phyloP scores from a whole-genome alignment of 37 sponge, comb jelly and placozoan species.

The Tethya wilhelma region DNA sequence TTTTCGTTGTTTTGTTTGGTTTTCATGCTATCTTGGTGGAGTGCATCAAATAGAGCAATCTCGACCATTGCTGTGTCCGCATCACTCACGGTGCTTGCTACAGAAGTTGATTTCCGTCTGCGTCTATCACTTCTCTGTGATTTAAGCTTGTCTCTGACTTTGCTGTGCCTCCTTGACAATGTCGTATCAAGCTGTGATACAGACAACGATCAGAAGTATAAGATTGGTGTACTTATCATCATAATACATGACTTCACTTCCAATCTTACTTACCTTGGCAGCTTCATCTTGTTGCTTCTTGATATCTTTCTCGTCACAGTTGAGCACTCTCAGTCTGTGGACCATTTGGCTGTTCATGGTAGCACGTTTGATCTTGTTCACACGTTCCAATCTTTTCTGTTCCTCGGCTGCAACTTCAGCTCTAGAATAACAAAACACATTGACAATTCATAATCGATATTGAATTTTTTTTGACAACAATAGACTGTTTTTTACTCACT shows the following conservation, averaged over 20 bases:
- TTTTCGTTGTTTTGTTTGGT: neutral
- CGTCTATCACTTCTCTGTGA: neutral
- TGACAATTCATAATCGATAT: no score
- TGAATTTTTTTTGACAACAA: neutral
- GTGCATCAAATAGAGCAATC: neutral
- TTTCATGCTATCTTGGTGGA: neutral
- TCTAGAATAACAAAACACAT: neutral
- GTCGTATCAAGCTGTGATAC: neutral
- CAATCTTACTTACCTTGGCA: neutral
- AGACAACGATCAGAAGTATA: neutral
- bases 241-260: neutral
- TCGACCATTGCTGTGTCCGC: neutral
- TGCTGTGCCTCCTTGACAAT: neutral
- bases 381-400: neutral
- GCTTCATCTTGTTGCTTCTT: neutral
- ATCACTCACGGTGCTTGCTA: no score
- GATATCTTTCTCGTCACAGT: neutral
- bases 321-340: neutral
- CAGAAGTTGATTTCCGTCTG: neutral
- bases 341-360: neutral
- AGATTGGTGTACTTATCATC: neutral
- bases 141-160: neutral
- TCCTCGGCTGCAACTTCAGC: neutral
- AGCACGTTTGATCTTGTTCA: neutral
- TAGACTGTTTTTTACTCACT: neutral